phyloP scores from a whole-genome alignment of 2,797 vertebrate species.

The Channallabes apus region DNA sequence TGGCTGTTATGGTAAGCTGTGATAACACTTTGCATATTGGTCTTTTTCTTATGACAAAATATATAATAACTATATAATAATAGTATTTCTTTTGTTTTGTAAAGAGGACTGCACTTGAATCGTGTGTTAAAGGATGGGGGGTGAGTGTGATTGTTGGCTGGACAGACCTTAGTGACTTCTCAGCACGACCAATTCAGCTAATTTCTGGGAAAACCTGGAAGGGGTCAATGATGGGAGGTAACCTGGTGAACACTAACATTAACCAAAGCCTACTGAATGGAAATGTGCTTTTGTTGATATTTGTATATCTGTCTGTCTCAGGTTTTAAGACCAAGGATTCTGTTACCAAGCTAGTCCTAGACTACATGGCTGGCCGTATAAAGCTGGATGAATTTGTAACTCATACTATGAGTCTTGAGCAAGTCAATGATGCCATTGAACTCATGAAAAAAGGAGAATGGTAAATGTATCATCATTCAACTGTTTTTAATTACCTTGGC shows the following conservation, averaged over 20 bases:
- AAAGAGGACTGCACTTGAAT: slow-evolving; percentile 87
- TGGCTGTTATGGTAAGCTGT: slow-evolving; percentile 84
- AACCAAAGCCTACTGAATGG: neutral
- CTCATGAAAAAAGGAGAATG: slow-evolving; percentile 80
- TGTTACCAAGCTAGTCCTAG: slow-evolving; percentile 76
- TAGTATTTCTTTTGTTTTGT: neutral
- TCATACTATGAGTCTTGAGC: slow-evolving; percentile 76
- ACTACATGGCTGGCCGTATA: slow-evolving; percentile 82
- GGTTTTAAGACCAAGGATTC: slow-evolving; percentile 77
- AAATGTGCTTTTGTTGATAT: neutral
- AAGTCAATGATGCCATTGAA: slow-evolving; percentile 83
- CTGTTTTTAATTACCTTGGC: neutral
- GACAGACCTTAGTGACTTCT: slow-evolving; percentile 81
- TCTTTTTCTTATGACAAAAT: neutral
- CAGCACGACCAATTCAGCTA: slow-evolving; percentile 83
- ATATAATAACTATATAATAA: neutral
- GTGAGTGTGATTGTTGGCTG: slow-evolving; percentile 88
- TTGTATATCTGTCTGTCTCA: slow-evolving; percentile 49
- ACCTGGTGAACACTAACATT: slow-evolving; percentile 17
- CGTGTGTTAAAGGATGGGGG: slow-evolving; percentile 87
- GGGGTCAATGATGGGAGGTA: slow-evolving; percentile 89
- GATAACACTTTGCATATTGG: neutral
- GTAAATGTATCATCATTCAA: slow-evolving; percentile 63
- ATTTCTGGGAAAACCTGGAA: slow-evolving; percentile 90
- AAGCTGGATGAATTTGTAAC: slow-evolving; percentile 85